Conservation (phyloP, 2,888 invertebrate genomes). For the Erebia palarica region DNA sequence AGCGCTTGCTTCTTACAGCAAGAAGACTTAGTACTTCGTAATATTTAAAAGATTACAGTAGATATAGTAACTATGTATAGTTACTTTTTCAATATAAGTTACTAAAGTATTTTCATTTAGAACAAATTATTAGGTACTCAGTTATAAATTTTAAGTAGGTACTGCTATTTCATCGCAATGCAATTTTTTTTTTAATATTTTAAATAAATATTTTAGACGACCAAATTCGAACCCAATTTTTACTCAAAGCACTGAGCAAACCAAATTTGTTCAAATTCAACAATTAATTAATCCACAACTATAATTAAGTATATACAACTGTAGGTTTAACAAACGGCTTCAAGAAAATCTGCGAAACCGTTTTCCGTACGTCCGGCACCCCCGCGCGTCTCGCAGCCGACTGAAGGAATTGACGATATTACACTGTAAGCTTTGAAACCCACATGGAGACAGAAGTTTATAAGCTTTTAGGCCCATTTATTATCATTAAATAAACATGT, state of each 20-base stretch:
- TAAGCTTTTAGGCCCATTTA: not conserved
- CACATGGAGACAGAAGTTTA: not conserved
- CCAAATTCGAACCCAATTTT: not conserved
- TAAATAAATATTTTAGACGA: not conserved
- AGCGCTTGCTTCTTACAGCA: no score
- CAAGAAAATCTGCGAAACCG: not conserved
- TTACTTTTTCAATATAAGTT: no score
- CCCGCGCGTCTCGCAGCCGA: constrained; percentile 3
- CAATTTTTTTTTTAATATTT: no score
- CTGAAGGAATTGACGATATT: not conserved
- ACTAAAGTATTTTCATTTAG: no score
- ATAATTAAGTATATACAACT: not conserved
- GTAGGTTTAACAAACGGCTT: not conserved
- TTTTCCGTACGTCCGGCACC: not conserved
- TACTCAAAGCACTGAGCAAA: not conserved
- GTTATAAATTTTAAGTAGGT: no score
- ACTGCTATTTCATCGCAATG: no score
- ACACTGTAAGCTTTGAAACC: not conserved
- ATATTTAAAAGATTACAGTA: no score
- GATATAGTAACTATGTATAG: no score
- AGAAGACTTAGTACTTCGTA: no score
- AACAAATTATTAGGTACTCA: no score
- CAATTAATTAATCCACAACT: not conserved
- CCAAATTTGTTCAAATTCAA: not conserved
- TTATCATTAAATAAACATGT: not conserved